phyloP scores from a whole-genome alignment of 1,140 invertebrate species.

The Gyrodactylus salaris region DNA sequence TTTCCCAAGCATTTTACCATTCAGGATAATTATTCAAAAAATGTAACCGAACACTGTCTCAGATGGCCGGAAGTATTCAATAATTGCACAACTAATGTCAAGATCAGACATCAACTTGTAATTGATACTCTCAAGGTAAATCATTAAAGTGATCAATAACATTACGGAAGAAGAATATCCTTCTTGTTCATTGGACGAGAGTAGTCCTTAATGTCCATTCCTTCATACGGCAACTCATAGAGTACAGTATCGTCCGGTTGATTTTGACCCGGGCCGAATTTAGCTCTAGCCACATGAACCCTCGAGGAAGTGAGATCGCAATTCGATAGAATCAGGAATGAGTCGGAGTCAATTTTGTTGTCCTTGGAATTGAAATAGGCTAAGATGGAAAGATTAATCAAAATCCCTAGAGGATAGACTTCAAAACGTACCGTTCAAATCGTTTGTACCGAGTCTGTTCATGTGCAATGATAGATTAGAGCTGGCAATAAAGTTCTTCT shows the following conservation, averaged over 20 bases:
- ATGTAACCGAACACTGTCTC: too few species aligned
- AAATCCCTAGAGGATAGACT: not conserved
- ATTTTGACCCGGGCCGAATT: not conserved
- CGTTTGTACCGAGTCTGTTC: not conserved
- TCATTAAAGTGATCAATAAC: too few species aligned
- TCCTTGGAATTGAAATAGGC: not conserved
- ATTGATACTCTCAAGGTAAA: too few species aligned
- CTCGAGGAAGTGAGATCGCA: not conserved
- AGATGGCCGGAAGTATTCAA: too few species aligned
- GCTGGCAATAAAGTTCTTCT: not conserved
- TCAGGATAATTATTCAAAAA: too few species aligned
- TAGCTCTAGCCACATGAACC: not conserved
- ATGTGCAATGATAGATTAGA: not conserved
- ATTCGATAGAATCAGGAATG: not conserved
- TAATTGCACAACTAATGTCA: too few species aligned
- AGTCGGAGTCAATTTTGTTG: not conserved
- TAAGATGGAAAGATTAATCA: not conserved
- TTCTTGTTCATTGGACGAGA: not conserved
- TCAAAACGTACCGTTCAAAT: not conserved
- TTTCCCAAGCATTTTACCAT: too few species aligned
- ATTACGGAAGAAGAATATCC: not conserved
- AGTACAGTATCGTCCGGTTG: not conserved
- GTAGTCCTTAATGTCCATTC: not conserved
- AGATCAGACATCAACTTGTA: too few species aligned
- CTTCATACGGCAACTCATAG: not conserved